Conservation (phyloP, 2,888 invertebrate species). For the Mycalesis mineus region DNA sequence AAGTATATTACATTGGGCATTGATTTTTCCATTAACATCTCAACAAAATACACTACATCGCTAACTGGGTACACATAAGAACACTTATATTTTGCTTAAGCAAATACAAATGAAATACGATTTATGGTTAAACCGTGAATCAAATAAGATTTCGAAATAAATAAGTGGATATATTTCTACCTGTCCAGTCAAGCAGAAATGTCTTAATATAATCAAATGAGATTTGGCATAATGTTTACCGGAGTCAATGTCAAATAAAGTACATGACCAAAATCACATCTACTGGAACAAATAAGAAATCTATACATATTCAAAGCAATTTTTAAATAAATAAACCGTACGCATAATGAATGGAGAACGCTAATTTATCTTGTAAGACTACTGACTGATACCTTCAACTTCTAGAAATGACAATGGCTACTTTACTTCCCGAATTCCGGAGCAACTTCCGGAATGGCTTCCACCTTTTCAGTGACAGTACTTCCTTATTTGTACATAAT, state of each 20-base stretch:
- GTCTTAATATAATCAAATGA: too few species aligned
- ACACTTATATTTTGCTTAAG: too few species aligned
- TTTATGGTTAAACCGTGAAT: too few species aligned
- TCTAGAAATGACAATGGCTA: constrained; percentile 6
- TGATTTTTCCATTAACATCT: neutral
- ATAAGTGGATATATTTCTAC: too few species aligned
- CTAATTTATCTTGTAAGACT: neutral
- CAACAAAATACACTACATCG: neutral
- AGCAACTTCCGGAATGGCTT: constrained; percentile 18
- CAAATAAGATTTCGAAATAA: too few species aligned
- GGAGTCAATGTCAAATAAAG: too few species aligned
- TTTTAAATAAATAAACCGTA: neutral
- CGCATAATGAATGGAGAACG: neutral
- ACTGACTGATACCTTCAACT: constrained; percentile 5
- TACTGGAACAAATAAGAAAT: too few species aligned
- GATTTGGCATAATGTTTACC: too few species aligned
- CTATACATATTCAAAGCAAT: neutral
- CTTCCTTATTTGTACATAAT: constrained; percentile 17
- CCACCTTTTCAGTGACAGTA: constrained; percentile 16
- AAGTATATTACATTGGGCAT: neutral
- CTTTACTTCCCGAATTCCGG: constrained; percentile 18
- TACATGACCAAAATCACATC: too few species aligned
- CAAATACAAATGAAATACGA: too few species aligned
- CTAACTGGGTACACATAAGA: neutral
- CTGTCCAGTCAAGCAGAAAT: too few species aligned